Evolutionary conservation across 2,888 invertebrate species (phyloP), one percentile per base, ranked within the genome.

Genomic region (Paralinhomoeus sp.): DNA sequence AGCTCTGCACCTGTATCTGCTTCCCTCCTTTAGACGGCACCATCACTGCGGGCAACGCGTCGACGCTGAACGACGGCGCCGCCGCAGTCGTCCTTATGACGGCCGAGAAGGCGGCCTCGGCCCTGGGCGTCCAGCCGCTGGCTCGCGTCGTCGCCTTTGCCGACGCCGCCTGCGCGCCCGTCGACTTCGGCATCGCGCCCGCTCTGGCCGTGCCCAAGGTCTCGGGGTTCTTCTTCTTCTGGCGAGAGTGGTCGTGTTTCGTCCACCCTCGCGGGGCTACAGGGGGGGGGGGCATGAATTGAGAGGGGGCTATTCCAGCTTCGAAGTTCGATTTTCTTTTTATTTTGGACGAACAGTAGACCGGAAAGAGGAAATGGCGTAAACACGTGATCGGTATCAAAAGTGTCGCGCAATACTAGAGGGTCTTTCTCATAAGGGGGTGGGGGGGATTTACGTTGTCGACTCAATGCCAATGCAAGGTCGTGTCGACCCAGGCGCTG

Each of bases 1-100:
- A 31, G 9, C 9, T 15, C 9, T 31, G 31, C 9, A 31, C 15
- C 9, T 31, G 31, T 15, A 31, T 9, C 27, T 35, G 43, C 42
- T n/a, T n/a, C n/a, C n/a, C n/a, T n/a, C n/a, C n/a, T n/a, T 37
- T 39, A 51, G 35, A 53, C 62, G 71, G 71, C 9, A 91, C 93
- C 2, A 82, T 97, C 1, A 97, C 97, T 0, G 93, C 93, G 24
- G 97, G 85, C 39, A 97, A 97, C 71, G 84, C 97, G 1, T 91
- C 91, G 2, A 89, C 89, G 0, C 67, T 97, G 48, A 93, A 91
- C 62, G 97, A 97, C 65, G 97, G 91, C 20, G 93, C 85, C 3
- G 80, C 87, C 42, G 91, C 91, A 24, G 67, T 87, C 47, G 74
- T 93, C 21, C 63, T 97, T 35, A 82, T 81, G 69, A 82, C 80